Percentiles rank a stretch among this genome's conserved stretches.
Evolutionary conservation across 1,140 invertebrate genomes (phyloP).

Genomic region (Pectinophora gossypiella): DNA sequence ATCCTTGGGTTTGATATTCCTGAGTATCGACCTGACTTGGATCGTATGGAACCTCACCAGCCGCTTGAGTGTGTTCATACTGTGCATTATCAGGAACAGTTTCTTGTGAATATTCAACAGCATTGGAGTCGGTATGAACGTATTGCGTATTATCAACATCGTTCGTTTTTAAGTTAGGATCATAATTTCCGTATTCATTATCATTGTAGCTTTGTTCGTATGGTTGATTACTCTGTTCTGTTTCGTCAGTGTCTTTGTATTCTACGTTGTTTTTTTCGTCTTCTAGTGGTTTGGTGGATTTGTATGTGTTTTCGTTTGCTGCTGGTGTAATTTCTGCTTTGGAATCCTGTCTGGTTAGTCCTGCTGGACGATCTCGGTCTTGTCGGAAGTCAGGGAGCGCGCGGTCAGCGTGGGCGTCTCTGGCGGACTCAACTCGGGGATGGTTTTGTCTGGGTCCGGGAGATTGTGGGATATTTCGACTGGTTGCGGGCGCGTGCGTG

Average conservation of each 20-base stretch:
- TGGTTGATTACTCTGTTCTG: too few species aligned
- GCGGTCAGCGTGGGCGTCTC: slow-evolving; percentile 47
- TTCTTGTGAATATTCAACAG: background rate
- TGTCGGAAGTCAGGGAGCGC: slow-evolving; percentile 1
- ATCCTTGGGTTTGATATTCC: slow-evolving; percentile 25
- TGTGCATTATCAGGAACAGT: slow-evolving; percentile 19
- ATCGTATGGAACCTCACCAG: background rate
- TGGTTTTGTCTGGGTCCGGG: slow-evolving; percentile 51
- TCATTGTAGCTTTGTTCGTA: too few species aligned
- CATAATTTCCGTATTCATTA: slow-evolving; percentile 29
- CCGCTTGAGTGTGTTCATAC: slow-evolving; percentile 6
- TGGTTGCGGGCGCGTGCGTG: slow-evolving; percentile 49
- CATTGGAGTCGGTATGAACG: background rate
- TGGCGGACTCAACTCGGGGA: slow-evolving; percentile 58
- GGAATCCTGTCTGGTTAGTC: background rate
- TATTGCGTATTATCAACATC: background rate
- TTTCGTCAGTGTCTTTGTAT: slow-evolving; percentile 11
- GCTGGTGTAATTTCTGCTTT: too few species aligned
- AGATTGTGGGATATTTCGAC: slow-evolving; percentile 43
- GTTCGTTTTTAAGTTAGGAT: too few species aligned
- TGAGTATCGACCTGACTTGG: slow-evolving; percentile 2
- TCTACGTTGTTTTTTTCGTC: slow-evolving; percentile 6
- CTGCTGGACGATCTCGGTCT: background rate
- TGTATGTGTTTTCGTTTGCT: too few species aligned
- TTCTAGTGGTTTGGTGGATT: too few species aligned